Evolutionary conservation across 1,140 invertebrate species (phyloP).

Genomic region (Galleria mellonella): DNA sequence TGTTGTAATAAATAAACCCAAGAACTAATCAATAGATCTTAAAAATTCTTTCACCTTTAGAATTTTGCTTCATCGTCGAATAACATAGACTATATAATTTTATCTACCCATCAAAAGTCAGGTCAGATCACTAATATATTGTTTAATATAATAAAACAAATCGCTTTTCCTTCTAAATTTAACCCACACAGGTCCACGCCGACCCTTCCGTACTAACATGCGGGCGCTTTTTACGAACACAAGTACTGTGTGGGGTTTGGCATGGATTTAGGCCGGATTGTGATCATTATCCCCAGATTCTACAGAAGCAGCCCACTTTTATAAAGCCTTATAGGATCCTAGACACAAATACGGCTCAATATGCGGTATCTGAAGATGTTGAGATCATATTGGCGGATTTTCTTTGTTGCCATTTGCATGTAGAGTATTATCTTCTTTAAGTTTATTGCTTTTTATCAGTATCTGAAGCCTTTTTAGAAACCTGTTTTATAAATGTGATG

Average conservation of each 20-base stretch:
- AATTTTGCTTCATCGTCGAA: no score
- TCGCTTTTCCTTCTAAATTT: neutral
- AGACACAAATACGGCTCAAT: constrained; percentile 32
- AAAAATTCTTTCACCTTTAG: no score
- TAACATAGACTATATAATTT: no score
- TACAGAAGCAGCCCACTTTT: constrained; percentile 30
- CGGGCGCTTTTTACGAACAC: constrained; percentile 7
- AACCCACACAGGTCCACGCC: neutral
- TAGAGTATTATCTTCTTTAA: neutral
- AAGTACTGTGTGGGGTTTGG: constrained; percentile 19
- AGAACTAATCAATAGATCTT: no score
- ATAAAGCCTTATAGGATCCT: constrained; percentile 31
- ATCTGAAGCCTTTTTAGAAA: neutral
- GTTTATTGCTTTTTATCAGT: constrained; percentile 5
- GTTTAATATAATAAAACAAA: neutral
- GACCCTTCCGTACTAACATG: neutral
- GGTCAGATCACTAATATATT: no score
- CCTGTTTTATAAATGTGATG: neutral
- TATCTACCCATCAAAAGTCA: no score
- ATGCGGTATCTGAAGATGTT: constrained; percentile 18
- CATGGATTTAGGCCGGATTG: constrained; percentile 33
- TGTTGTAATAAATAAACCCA: no score
- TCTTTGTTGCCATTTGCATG: constrained; percentile 24
- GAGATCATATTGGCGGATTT: constrained; percentile 22
- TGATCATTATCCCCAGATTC: constrained; percentile 44